Base-by-base conservation (phyloP, 1,140 invertebrate species). In the Probaryconus sp. region DNA sequence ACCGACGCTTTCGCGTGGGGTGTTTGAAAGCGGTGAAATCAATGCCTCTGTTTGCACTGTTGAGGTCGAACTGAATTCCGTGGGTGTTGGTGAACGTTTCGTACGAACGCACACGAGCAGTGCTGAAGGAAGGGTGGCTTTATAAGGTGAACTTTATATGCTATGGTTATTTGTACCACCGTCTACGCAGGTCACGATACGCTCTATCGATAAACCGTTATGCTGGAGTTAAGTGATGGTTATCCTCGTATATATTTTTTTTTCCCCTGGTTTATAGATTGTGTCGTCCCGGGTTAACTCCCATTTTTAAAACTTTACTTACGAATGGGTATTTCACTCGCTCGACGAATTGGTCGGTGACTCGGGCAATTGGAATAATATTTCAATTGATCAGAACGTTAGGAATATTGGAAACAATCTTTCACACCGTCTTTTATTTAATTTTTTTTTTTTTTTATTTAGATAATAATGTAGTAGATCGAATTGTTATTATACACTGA, bases 31-130 rank as follows among this genome's bases (percentile, higher is more conserved):
- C 86, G 84, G 81, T 85, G 85, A 87, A 87, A 87, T 87, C 86
- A 87, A 87, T 87, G 85, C 83, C 79, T 85, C 81, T 87, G 84
- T 87, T 87, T 87, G 85, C 86, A 81, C 84, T 86, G 85, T 85
- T 84, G 85, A 86, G 84, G 85, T 86, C 78, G 83, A 86, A 85
- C 79, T 73, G 77, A 84, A 86, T 83, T 86, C 82, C 83, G 76
- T 80, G 77, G 75, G 48, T 65, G 61, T 69, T 76, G 61, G 65
- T 70, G 68, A 63, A 68, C 63, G 67, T 77, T 70, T 56, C 69
- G 74, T 65, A 80, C 68, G 76, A 35, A 61, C 50, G 61, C 68
- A 76, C 51, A 67, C 53, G 63, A 55, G 58, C 43, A 47, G 31
- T 45, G 47, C 55, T 42, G 28, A 70, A 67, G 56, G 51, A 70